Percentiles rank a stretch among this genome's conserved stretches.
Evolutionary conservation across 2,888 invertebrate species (phyloP).

Genomic region (Desoria tigrina): DNA sequence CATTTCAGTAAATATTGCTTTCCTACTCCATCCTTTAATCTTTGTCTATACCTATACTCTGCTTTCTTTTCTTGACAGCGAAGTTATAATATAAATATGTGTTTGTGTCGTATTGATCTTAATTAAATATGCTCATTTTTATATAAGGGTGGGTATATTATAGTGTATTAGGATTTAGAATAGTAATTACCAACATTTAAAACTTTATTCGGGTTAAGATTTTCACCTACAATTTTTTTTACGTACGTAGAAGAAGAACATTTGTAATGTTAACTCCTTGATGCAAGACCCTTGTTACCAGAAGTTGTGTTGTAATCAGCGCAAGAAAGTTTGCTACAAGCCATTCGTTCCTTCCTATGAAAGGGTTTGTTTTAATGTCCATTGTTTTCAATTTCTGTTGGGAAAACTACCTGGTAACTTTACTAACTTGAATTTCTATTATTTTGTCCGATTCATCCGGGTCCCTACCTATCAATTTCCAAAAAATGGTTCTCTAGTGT

Average conservation of each 20-base stretch:
- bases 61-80: not conserved
- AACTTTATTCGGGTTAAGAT: too few species aligned
- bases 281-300: constrained; percentile 49
- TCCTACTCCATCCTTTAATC: too few species aligned
- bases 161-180: too few species aligned
- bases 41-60: too few species aligned
- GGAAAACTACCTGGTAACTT: not conserved
- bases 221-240: too few species aligned
- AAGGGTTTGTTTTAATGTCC: constrained; percentile 25
- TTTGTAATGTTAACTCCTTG: constrained; percentile 34
- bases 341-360: constrained; percentile 46
- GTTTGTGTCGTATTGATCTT: too few species aligned
- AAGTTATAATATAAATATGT: too few species aligned
- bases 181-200: too few species aligned
- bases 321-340: constrained; percentile 39
- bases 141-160: too few species aligned
- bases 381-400: not conserved
- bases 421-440: not conserved
- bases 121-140: too few species aligned
- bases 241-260: constrained; percentile 4
- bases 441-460: constrained; percentile 9
- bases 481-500: constrained; percentile 23
- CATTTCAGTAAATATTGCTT: not conserved
- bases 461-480: constrained; percentile 5
- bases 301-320: constrained; percentile 49